phyloP scores from a whole-genome alignment of 2,888 invertebrate species.

The Heteromurus nitidus region DNA sequence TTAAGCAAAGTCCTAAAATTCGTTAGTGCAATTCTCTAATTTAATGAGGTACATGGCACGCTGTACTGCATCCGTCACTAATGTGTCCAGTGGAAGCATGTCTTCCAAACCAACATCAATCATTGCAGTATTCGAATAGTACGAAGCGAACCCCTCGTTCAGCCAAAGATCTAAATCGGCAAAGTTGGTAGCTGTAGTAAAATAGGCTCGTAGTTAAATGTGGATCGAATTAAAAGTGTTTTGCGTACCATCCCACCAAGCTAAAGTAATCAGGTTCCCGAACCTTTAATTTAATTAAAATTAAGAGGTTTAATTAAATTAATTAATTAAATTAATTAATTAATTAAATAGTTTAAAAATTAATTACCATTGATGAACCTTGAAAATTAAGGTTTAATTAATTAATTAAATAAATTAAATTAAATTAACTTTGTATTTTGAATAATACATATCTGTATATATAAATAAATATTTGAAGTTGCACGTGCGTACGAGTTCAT shows the following conservation, averaged over 20 bases:
- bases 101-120: conserved; percentile 42
- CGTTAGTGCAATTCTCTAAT: too few species aligned
- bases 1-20: neutral
- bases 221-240: neutral
- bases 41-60: conserved; percentile 19
- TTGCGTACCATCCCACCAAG: conserved; percentile 67
- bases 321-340: too few species aligned
- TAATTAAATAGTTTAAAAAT: too few species aligned
- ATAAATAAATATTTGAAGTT: too few species aligned
- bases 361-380: conserved; percentile 58
- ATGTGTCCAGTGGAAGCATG: conserved; percentile 53
- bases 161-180: conserved; percentile 68
- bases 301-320: neutral
- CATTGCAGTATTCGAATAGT: conserved; percentile 61
- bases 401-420: too few species aligned
- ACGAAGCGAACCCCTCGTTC: conserved; percentile 71
- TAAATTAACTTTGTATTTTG: too few species aligned
- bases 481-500: conserved; percentile 58
- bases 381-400: neutral
- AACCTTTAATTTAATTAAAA: conserved; percentile 54
- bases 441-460: too few species aligned
- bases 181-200: neutral
- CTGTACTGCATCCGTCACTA: conserved; percentile 65
- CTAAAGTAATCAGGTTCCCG: conserved; percentile 67
- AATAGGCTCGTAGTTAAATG: too few species aligned